These are phyloP conservation scores for Rhimphoctona megacephalus DNA, from an alignment of 2,888 invertebrate species.

Conservation along the genomic window DNA sequence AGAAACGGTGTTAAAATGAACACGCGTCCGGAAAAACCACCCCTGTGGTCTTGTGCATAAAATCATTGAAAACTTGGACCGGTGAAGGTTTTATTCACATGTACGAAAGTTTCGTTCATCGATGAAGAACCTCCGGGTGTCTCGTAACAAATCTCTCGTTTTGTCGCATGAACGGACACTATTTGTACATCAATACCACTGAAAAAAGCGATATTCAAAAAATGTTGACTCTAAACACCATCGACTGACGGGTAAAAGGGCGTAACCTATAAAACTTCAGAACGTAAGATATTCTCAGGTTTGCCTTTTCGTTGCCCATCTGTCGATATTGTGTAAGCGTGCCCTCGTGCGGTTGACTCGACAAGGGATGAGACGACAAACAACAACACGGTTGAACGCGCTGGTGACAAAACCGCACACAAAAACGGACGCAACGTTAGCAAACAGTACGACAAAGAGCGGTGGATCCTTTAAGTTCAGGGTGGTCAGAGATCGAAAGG, in stretches of 20 bases:
- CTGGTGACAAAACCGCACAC: constrained; percentile 55
- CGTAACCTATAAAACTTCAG: not conserved
- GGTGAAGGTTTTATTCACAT: not conserved
- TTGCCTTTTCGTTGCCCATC: constrained; percentile 3
- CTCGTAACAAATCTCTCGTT: constrained; percentile 76
- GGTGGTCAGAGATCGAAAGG: constrained; percentile 25
- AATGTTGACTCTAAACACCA: not conserved
- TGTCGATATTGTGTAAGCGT: constrained; percentile 41
- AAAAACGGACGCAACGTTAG: constrained; percentile 59
- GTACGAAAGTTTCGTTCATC: not conserved
- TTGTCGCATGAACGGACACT: constrained; percentile 70
- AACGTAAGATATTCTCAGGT: not conserved
- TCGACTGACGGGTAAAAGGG: not conserved
- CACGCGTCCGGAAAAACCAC: constrained; percentile 50
- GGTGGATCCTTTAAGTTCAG: constrained; percentile 29
- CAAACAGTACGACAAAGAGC: constrained; percentile 59
- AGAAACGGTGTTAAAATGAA: constrained; percentile 31
- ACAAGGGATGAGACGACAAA: constrained; percentile 59
- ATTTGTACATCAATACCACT: not conserved
- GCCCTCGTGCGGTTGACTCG: constrained; percentile 55
- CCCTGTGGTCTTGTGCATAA: constrained; percentile 39
- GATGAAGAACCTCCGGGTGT: constrained; percentile 57
- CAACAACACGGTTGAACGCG: constrained; percentile 69
- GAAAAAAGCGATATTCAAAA: not conserved
- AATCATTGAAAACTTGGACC: constrained; percentile 12